Conservation (phyloP, 2,113 vertebrate species). For the Peucedramus taeniatus region DNA sequence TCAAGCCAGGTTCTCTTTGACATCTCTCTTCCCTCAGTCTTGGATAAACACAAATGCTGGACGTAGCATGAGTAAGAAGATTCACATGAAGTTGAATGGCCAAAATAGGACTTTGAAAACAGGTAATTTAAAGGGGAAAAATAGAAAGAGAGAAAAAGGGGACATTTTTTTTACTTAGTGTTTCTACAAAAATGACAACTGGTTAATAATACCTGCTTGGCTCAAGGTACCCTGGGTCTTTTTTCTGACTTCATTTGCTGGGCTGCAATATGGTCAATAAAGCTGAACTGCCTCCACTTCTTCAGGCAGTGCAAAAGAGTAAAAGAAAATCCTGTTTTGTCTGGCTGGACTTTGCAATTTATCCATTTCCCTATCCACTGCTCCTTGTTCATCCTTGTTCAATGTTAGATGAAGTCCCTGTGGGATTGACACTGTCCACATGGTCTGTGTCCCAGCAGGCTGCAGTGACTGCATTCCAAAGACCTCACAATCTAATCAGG, state of each 20-base stretch:
- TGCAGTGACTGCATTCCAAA: not conserved
- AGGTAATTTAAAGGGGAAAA: not conserved
- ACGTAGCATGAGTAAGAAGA: not conserved
- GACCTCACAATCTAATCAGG: not conserved
- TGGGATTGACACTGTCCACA: not conserved
- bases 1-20: not conserved
- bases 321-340: not conserved
- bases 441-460: not conserved
- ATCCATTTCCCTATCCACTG: not conserved
- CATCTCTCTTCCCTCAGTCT: not conserved
- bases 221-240: not conserved
- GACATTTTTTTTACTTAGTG: not conserved
- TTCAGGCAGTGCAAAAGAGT: not conserved
- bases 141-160: no score
- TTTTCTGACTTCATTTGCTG: not conserved
- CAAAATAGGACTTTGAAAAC: not conserved
- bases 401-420: not conserved
- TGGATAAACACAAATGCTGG: not conserved
- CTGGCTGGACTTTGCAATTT: not conserved
- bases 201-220: not conserved
- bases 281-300: not conserved
- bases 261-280: not conserved
- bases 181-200: not conserved
- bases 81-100: not conserved
- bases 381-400: not conserved